These are phyloP conservation scores for Mactra quadrangularis DNA, from an alignment of 1,140 invertebrate genomes.

Conservation along the genomic window DNA sequence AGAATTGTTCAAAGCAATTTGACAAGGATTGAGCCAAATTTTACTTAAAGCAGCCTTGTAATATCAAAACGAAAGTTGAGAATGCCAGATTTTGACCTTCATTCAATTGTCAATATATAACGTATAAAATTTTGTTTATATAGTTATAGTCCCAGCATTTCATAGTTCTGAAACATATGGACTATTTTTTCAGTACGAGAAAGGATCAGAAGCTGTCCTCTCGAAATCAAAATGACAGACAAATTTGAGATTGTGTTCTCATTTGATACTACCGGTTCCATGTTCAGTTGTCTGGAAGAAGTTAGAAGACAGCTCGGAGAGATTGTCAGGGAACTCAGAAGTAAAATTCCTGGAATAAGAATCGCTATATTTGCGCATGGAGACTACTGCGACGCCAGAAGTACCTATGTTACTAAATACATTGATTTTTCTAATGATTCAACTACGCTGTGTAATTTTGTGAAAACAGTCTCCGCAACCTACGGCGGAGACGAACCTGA, in stretches of 20 bases:
- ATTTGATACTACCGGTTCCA: constrained; percentile 79
- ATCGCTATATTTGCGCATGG: constrained; percentile 69
- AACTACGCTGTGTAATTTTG: constrained; percentile 66
- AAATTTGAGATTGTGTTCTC: constrained; percentile 75
- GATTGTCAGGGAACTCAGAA: constrained; percentile 63
- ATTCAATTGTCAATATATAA: too few relatives aligned
- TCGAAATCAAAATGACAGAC: background rate
- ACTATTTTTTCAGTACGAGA: too few relatives aligned
- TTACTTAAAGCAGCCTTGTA: too few relatives aligned
- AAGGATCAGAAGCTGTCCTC: too few relatives aligned
- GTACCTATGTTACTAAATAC: constrained; percentile 71
- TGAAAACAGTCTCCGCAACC: constrained; percentile 60
- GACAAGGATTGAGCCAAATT: too few relatives aligned
- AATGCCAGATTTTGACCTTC: too few relatives aligned
- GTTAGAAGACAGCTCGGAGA: constrained; percentile 68
- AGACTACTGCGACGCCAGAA: constrained; percentile 64
- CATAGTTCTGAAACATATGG: too few relatives aligned
- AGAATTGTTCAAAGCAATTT: too few relatives aligned
- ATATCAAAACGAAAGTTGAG: too few relatives aligned
- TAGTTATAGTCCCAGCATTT: too few relatives aligned
- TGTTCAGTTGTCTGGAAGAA: constrained; percentile 69
- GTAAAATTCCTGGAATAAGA: constrained; percentile 62
- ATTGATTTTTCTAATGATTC: constrained; percentile 67
- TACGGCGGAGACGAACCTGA: constrained; percentile 68
- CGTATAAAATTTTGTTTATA: too few relatives aligned